Evolutionary conservation across 2,888 invertebrate genomes (phyloP).

Genomic region (Pseudococcus longispinus): DNA sequence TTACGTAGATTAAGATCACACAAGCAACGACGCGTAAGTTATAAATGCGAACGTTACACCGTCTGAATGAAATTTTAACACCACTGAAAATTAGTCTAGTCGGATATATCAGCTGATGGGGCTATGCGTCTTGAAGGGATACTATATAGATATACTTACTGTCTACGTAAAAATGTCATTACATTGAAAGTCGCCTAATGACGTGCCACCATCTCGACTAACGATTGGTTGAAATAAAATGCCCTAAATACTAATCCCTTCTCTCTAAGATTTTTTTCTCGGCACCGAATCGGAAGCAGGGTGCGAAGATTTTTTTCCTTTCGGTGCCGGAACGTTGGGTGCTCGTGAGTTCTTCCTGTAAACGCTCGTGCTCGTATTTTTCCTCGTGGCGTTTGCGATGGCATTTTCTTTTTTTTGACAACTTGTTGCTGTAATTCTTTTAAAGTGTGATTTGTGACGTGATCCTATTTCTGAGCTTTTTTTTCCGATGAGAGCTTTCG

Average conservation of each 20-base stretch:
- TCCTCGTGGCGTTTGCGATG: not conserved
- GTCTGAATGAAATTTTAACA: not conserved
- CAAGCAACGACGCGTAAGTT: not conserved
- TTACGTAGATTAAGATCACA: not conserved
- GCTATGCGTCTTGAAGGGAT: not conserved
- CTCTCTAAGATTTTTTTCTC: constrained; percentile 15
- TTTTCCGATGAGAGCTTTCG: not conserved
- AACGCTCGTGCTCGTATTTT: not conserved
- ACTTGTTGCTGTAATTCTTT: constrained; percentile 1
- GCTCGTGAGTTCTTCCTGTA: not conserved
- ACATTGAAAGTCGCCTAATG: not conserved
- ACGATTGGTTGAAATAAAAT: constrained; percentile 34
- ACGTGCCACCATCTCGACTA: not conserved
- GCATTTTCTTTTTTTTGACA: not conserved
- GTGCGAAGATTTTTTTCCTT: constrained; percentile 35
- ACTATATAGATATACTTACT: not conserved
- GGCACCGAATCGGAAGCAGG: constrained; percentile 2
- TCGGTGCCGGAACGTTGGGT: constrained; percentile 26
- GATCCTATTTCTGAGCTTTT: not conserved
- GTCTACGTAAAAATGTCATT: constrained; percentile 23
- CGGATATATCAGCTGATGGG: constrained; percentile 48
- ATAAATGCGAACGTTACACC: not conserved
- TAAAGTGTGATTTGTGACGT: not conserved
- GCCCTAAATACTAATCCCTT: constrained; percentile 51
- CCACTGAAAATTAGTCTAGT: constrained; percentile 50